Base-by-base conservation (phyloP, 2,888 invertebrate genomes). In the Psococerastis gibbosa region DNA sequence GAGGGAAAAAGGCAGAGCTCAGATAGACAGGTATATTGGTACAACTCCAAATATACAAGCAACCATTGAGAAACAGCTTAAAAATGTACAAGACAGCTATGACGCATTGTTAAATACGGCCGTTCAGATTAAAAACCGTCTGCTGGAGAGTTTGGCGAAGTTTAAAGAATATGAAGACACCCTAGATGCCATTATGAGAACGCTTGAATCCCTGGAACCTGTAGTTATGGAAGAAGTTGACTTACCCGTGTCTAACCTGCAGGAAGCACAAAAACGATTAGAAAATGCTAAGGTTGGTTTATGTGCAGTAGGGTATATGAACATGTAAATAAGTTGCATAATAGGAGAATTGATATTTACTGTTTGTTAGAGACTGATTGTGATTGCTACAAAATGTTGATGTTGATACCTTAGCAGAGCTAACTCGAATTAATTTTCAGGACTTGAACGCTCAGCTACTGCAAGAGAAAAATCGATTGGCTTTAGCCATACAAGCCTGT, bases 111-210 rank as follows among this genome's bases (percentile, higher is more conserved):
- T 91, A 32, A 78, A 83, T 46, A 92, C 91, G 1, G 92, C 91
- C 0, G 60, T 84, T 35, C 91, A 94, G 61, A 94, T 94, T 47
- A 83, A 85, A 58, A 79, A 80, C 51, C 75, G 92, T 31, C 65
- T 94, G 23, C 69, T 79, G 23, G 92, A 94, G 56, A 88, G 91
- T 1, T 62, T 91, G 47, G 76, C 80, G 22, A 91, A 91, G 60
- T 95, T 94, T 66, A 80, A 87, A 57, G 87, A 89, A 56, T 94
- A 94, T 55, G 91, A 91, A 61, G 81, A 85, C 48, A 85, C 85
- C 0, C 62, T 94, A 46, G 82, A 83, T 54, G 82, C 80, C 52
- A 88, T 91, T 43, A 71, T 82, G 69, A 69, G 68, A 35, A 87
- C 85, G 57, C 64, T 91, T 55, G 82, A 84, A 52, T 69, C 71